Conservation (phyloP, 2,113 vertebrate genomes). For the Rousettus leschenaultii region DNA sequence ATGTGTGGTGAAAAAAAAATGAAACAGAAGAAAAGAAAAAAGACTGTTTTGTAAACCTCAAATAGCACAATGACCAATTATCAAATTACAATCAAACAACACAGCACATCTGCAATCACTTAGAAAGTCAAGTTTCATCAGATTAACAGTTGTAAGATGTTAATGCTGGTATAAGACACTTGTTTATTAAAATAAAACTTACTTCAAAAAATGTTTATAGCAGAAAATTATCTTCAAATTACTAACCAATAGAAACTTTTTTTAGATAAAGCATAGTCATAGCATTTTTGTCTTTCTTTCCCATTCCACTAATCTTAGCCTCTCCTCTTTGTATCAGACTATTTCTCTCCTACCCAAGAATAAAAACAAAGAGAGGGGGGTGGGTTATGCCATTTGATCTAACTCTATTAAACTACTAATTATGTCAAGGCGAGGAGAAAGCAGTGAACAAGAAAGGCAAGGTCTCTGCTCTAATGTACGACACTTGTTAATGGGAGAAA, state of each 20-base stretch:
- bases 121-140: neutral
- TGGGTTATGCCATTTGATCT: neutral
- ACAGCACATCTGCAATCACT: neutral
- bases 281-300: neutral
- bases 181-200: neutral
- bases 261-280: neutral
- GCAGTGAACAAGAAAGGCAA: neutral
- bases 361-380: neutral
- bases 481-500: neutral
- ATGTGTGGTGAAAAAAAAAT: neutral
- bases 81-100: neutral
- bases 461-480: neutral
- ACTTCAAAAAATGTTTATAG: neutral
- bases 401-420: neutral
- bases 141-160: neutral
- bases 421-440: neutral
- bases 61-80: neutral
- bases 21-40: neutral
- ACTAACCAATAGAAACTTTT: neutral
- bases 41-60: neutral
- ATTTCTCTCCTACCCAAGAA: neutral
- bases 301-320: neutral
- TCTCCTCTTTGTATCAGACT: neutral
- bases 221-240: conserved; percentile 25
- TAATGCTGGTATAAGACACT: neutral